These are phyloP conservation scores for Tyrophagus putrescentiae DNA, from an alignment of 1,140 invertebrate species.

Conservation along the genomic window DNA sequence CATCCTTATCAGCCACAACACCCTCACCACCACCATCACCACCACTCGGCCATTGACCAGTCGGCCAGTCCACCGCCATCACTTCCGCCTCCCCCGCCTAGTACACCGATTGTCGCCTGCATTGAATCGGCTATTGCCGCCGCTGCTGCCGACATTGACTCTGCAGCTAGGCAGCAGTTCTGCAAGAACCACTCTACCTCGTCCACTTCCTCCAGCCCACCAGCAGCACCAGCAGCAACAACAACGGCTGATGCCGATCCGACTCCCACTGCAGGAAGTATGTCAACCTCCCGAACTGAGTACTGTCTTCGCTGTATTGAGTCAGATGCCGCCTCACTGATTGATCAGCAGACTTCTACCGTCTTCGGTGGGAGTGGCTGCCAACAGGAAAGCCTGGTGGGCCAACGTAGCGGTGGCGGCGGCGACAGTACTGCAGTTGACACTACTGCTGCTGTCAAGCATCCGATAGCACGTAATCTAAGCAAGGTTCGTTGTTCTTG, in stretches of 20 bases:
- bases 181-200: neutral
- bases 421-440: neutral
- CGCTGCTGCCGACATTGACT: neutral
- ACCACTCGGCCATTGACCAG: neutral
- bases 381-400: no score
- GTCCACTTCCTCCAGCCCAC: neutral
- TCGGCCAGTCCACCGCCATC: neutral
- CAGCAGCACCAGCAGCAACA: neutral
- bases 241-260: no score
- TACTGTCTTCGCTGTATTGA: neutral
- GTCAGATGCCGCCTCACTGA: neutral
- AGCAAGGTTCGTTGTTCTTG: conserved; percentile 18
- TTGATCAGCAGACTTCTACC: neutral
- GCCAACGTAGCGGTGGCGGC: no score
- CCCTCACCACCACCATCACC: neutral
- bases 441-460: no score
- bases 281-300: no score
- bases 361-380: neutral
- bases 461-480: conserved; percentile 10
- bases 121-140: no score
- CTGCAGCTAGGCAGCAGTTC: no score
- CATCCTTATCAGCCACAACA: neutral
- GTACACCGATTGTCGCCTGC: neutral
- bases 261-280: no score
- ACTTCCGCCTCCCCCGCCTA: neutral